Base-by-base conservation (phyloP, 1,140 invertebrate genomes). In the Anastatus disparis region DNA sequence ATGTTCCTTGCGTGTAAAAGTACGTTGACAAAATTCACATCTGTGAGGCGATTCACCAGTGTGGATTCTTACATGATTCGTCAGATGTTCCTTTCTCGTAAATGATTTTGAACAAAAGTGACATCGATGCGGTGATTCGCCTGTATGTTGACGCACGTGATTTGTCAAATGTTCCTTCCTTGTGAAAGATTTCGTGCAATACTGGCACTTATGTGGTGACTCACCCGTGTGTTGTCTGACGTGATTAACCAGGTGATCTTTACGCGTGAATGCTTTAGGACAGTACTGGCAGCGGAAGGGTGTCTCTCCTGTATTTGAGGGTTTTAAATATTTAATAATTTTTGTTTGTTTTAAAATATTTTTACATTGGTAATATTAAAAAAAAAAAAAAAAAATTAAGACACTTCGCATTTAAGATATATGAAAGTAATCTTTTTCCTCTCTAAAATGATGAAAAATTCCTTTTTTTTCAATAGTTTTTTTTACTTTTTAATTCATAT, bases 91-190 rank as follows among this genome's bases (percentile, higher is more conserved):
- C 81, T 95, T 95, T 75, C 93, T 88, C 26, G 93, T 94, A 83
- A 96, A 96, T 66, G 90, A 91, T 85, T 95, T 95, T 73, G 89
- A 91, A 86, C 94, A 96, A 77, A 91, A 93, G 74, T 91, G 88
- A 84, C 94, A 96, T 76, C 90, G 87, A 79, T 94, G 94, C 64
- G 93, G 92, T 79, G 92, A 93, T 83, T 95, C 93, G 74, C 93
- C 91, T 65, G 90, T 91, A 79, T 92, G 90, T 75, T 91, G 87
- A 81, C 91, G 88, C 78, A 95, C 91, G 85, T 96, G 95, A 86
- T 95, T 94, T 84, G 93, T 94, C 80, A 96, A 89, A 85, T 96
- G 94, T 87, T 96, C 94, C 85, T 95, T 96, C 71, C 94, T 87
- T 44, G 94, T 95, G 84, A 97, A 95, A 61, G 92, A 91, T 86